A percentile compares a stretch with the other conserved stretches of the same genome.
These are phyloP conservation scores for Montipora cactus DNA, from an alignment of 64 coral and sea anemone species.

Conservation along the genomic window DNA sequence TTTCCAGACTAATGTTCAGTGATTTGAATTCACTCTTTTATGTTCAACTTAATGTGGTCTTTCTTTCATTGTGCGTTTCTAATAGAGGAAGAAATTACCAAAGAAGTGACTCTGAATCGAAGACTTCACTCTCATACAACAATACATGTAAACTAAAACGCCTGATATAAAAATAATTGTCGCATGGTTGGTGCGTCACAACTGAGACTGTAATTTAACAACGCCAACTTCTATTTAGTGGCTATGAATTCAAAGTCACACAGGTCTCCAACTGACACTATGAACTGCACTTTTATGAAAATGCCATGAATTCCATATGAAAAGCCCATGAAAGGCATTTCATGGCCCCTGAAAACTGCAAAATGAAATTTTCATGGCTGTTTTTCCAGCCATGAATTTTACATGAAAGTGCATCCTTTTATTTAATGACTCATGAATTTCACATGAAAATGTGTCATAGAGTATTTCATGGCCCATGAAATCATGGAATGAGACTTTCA, in stretches of 20 bases:
- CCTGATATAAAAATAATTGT: background rate
- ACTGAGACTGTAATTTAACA: constrained; percentile 8
- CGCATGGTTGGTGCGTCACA: background rate
- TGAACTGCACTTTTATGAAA: too few species aligned
- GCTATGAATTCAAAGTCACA: constrained; percentile 7
- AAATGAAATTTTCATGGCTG: too few species aligned
- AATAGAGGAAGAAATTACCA: background rate
- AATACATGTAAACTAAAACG: background rate
- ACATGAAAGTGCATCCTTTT: too few species aligned
- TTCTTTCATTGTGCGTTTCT: constrained; percentile 1
- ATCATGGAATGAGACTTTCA: too few species aligned
- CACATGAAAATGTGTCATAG: too few species aligned
- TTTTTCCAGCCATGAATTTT: too few species aligned
- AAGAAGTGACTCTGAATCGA: constrained; percentile 7
- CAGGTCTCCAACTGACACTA: background rate
- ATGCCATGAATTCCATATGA: too few species aligned
- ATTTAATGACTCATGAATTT: too few species aligned
- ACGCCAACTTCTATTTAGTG: background rate
- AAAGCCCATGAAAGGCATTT: too few species aligned
- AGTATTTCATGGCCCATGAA: too few species aligned
- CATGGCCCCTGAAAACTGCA: too few species aligned
- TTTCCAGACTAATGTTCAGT: background rate
- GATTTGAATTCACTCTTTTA: background rate
- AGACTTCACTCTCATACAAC: background rate
- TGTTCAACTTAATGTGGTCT: background rate